Evolutionary conservation across 2,888 invertebrate genomes (phyloP).

Genomic region (Agrochola circellaris): DNA sequence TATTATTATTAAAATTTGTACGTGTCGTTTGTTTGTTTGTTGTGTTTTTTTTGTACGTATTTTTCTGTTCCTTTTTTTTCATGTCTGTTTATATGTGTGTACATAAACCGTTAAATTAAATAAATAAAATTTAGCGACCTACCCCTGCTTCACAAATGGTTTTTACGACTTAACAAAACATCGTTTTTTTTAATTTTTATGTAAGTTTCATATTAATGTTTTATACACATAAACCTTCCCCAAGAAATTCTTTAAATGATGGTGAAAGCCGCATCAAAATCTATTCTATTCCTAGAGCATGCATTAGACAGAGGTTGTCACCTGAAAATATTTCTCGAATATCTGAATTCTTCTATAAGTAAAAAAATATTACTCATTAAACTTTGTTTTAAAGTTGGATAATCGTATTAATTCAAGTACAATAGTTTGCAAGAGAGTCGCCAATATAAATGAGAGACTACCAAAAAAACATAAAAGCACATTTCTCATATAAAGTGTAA

Average conservation of each 20-base stretch:
- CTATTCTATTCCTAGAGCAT: no score
- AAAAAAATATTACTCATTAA: neutral
- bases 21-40: no score
- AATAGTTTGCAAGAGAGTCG: neutral
- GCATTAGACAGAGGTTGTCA: no score
- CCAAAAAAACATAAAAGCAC: neutral
- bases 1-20: no score
- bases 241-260: neutral
- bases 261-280: neutral
- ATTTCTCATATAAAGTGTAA: slow-evolving; percentile 3
- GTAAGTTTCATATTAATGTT: neutral
- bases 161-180: neutral
- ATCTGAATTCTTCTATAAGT: no score
- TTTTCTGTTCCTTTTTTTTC: no score
- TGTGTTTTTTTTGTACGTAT: no score
- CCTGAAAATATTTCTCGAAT: no score
- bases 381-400: neutral
- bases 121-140: neutral
- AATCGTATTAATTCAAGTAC: neutral
- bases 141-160: no score
- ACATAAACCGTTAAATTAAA: no score
- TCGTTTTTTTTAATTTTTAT: neutral
- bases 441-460: neutral
- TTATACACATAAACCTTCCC: neutral
- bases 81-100: no score